Percentiles rank a stretch among this genome's conserved stretches.
phyloP scores from a whole-genome alignment of 92 coral and sea anemone species.

The Anthopleura xanthogrammica region DNA sequence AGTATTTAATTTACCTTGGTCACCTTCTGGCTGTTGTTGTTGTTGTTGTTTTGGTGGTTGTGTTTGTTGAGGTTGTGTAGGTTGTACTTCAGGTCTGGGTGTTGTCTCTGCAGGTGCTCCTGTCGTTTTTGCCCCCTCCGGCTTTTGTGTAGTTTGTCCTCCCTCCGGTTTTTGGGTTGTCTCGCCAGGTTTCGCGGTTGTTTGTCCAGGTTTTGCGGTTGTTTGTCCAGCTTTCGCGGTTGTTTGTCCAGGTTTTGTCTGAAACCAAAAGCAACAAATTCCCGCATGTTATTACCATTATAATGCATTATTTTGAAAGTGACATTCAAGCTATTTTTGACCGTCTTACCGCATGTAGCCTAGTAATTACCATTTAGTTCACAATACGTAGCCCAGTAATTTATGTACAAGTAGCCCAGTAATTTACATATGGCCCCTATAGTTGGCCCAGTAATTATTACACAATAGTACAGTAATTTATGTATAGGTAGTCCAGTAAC shows the following conservation, averaged over 20 bases:
- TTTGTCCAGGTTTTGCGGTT: background rate
- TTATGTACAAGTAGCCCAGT: too few relatives aligned
- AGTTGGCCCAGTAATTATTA: too few relatives aligned
- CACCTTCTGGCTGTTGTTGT: background rate
- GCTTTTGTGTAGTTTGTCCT: background rate
- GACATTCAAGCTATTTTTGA: too few relatives aligned
- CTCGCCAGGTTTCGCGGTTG: background rate
- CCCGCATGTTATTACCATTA: too few relatives aligned
- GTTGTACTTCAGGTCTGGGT: background rate
- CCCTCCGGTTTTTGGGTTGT: background rate
- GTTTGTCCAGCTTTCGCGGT: background rate
- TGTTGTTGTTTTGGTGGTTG: background rate
- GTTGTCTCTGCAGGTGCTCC: background rate
- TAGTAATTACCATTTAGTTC: background rate
- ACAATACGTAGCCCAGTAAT: too few relatives aligned
- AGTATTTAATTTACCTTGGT: too few relatives aligned
- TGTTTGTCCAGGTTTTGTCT: conserved; percentile 18
- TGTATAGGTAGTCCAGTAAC: too few relatives aligned
- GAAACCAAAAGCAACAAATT: background rate
- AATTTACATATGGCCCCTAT: too few relatives aligned
- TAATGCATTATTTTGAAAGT: too few relatives aligned
- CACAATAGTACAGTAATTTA: too few relatives aligned
- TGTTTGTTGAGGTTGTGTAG: background rate
- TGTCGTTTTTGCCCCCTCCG: background rate
- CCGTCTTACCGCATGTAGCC: background rate